Conservation (phyloP, 2,113 vertebrate genomes). For the Pao palembangensis region DNA sequence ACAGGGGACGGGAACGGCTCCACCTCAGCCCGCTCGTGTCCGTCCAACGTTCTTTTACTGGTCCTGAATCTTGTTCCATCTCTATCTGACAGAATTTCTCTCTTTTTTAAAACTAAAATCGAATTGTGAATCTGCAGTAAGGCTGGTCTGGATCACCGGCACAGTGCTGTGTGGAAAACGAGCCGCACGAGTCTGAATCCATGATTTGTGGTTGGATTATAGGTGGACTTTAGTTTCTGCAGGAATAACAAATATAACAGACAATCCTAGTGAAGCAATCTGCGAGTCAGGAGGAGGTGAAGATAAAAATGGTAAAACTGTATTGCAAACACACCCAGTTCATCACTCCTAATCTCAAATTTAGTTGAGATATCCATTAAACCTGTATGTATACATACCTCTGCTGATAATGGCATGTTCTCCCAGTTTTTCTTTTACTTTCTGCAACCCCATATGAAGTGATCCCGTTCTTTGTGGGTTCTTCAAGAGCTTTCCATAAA, state of each 20-base stretch:
- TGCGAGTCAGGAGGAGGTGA: slow-evolving; percentile 37
- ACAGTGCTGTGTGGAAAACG: not conserved
- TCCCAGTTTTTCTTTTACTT: not conserved
- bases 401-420: not conserved
- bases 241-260: slow-evolving; percentile 1
- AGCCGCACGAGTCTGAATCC: too few species aligned
- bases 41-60: not conserved
- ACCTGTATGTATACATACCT: not conserved
- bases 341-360: too few species aligned
- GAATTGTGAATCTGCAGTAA: too few species aligned
- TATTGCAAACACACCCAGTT: slow-evolving; percentile 16
- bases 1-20: not conserved
- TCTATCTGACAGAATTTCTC: too few species aligned
- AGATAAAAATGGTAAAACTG: slow-evolving; percentile 25
- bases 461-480: slow-evolving; percentile 18
- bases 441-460: slow-evolving; percentile 2
- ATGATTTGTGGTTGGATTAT: too few species aligned
- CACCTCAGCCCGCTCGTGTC: not conserved
- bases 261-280: slow-evolving; percentile 27
- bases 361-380: not conserved
- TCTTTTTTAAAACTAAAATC: too few species aligned
- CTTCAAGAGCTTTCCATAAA: slow-evolving; percentile 16
- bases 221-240: slow-evolving; percentile 1
- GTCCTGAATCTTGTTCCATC: too few species aligned
- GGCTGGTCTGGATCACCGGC: not conserved